Evolutionary conservation across 2,113 vertebrate genomes (phyloP), one percentile per base, ranked within the genome.

Genomic region (Meles meles): DNA sequence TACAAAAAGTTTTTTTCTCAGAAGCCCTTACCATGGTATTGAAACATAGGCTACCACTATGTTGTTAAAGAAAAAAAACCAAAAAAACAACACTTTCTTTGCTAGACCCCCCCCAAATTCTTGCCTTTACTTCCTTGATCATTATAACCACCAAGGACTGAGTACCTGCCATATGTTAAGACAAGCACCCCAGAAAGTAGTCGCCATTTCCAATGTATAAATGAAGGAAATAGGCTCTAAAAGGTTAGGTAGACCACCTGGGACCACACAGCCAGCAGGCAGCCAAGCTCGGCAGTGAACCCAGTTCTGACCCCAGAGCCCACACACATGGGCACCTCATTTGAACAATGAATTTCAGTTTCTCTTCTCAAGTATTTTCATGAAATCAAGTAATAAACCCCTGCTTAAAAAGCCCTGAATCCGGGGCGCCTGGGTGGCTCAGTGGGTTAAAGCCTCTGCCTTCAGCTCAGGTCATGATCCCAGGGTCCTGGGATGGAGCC

Each of bases 371-470:
- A 10, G 20, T 14, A 47, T 20, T 47, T 92, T 8, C 59, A 34
- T 47, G 42, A 96, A 95, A 47, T 21, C 74, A 87, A 88, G 29
- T 81, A 91, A 88, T n/a, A 91, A 95, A 55, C 0, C 12, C 15
- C n/a, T 52, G 21, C 69, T 42, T 61, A 49, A 69, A 92, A 92
- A 61, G 71, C 23, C 80, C 61, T 87, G 17, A 83, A 91, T 74
- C 63, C n/a, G n/a, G n/a, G n/a, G n/a, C n/a, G n/a, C n/a, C n/a
- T n/a, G n/a, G n/a, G n/a, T n/a, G n/a, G n/a, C n/a, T n/a, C n/a
- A n/a, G n/a, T n/a, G n/a, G n/a, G n/a, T n/a, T n/a, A n/a, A n/a
- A n/a, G n/a, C n/a, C n/a, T n/a, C n/a, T n/a, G n/a, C n/a, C n/a
- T n/a, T n/a, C n/a, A n/a, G n/a, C n/a, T n/a, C n/a, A n/a, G n/a